Evolutionary conservation across 1,140 invertebrate genomes (phyloP), one percentile per base, ranked within the genome.

Genomic region (Agrilus planipennis): DNA sequence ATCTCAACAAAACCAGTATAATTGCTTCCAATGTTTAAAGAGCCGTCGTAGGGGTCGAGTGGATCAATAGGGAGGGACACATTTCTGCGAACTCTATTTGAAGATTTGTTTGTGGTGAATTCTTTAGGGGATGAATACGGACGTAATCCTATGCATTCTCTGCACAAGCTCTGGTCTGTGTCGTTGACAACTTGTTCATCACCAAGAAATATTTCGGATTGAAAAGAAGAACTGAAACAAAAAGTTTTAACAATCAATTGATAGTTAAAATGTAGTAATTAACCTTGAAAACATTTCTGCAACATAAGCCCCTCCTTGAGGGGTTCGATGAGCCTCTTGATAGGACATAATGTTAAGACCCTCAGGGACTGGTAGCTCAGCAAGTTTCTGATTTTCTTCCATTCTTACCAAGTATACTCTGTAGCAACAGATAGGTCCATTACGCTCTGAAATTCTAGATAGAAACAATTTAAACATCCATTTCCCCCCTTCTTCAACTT

Each of bases 341-440:
- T 87, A 88, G 0, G 79, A 73, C 9, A 75, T 70, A 12, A 88
- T 65, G 10, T 63, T 62, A 1, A 88, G 63, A 41, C 81, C 72
- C 36, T 76, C 70, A 0, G 84, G 81, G 0, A 68, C 53, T 9
- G 77, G 76, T 22, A 89, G 58, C 46, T 80, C 75, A 12, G 69
- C 70, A 44, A 81, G 64, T 32, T 70, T 73, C 49, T 76, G 73
- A 9, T 78, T 69, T 0, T 70, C 67, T 39, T 72, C 63, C 41
- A 89, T 65, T 44, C 78, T 75, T 1, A 89, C 75, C 50, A 89
- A 63, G 63, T 83, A 83, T 30, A 90, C 67, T 51, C 84, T 70
- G 57, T 85, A 85, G 50, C 86, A 89, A 61, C 86, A 89, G 48
- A 91, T 88, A 4, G 79, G 78, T 9, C 87, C 88, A 57, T 89